Evolutionary conservation across 2,113 vertebrate genomes (phyloP), one percentile per base, ranked within the genome.

Genomic region (Mixornis gularis): DNA sequence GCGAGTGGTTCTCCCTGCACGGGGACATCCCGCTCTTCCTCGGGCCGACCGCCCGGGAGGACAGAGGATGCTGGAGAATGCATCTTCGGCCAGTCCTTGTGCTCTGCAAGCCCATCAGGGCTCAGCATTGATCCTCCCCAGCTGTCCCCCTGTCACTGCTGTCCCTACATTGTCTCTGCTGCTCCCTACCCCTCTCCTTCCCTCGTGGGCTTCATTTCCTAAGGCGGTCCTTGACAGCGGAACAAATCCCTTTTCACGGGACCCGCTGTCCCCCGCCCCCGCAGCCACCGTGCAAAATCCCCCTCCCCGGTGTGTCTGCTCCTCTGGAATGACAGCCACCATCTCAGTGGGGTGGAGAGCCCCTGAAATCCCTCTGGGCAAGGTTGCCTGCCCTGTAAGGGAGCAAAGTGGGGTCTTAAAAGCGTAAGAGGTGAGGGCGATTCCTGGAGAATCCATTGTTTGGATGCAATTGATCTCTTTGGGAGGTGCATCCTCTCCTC

Each of bases 191-290:
- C 85, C 59, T 92, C 60, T 74, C 41, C 86, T 92, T 93, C 71
- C 91, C 83, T 91, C 48, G 34, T 91, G 91, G 91, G 64, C 81
- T 97, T 74, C 87, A 29, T 93, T 96, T 87, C 95, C 96, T 89
- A 55, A 69, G 7, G 55, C 87, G 93, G 88, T 94, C 93, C 91
- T 79, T 96, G 97, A 96, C 97, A 95, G 96, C 93, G 93, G 96
- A 97, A 97, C 97, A 96, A 97, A 98, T 98, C 97, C 96, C 87
- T 95, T 97, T 97, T 97, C 96, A 95, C 58, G n/a, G 73, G 69
- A 91, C 92, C 88, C 68, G 49, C 74, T 85, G 68, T 85, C 79
- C 87, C 72, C 66, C 20, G 1, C 85, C 85, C 87, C 87, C 4
- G 6, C 82, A 11, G 21, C 89, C 5, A 6, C 82, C 14, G 24